Base-by-base conservation (phyloP, 2,113 vertebrate species). In the Corythornis vintsioides region DNA sequence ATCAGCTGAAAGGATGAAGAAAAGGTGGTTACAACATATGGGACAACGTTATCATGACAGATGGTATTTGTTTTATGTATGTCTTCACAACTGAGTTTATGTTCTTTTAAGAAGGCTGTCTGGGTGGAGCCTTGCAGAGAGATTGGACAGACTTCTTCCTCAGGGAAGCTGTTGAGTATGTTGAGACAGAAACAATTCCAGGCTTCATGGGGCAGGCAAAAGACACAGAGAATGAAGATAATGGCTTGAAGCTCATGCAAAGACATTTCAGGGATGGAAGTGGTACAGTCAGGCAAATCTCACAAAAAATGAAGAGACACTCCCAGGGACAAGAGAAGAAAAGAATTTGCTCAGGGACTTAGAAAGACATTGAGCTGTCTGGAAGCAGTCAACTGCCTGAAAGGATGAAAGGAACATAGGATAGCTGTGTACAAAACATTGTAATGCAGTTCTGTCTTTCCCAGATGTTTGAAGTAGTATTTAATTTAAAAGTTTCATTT, bases 51-150 rank as follows among this genome's bases (percentile, higher is more conserved):
- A 88, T 79, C 43, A 11, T 80, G 92, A 88, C 94, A 96, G 94
- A 94, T 95, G 92, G 94, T 88, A 92, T 93, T 93, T 96, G 86
- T 93, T 95, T 92, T 92, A 95, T 95, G 93, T 96, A 93, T 83
- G 69, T 71, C 69, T 90, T 92, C 80, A 90, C 83, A 90, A 93
- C 89, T 86, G 55, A 92, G 93, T 89, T 95, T 94, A 60, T 69
- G 82, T 71, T 88, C 86, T 92, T 94, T 90, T 52, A 90, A 77
- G 84, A 89, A 92, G 92, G 16, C 64, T 83, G 47, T 71, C 92
- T 93, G 88, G 80, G 94, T 80, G 89, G 80, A 94, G 86, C 60
- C 55, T 73, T 45, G 33, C 76, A 78, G 86, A 86, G 60, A 90
- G 64, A 73, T 60, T 92, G 83, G 16, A 38, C 64, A 88, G 80